These are phyloP conservation scores for Perdix hodgsoniae DNA, from an alignment of 2,797 vertebrate species.

Conservation along the genomic window DNA sequence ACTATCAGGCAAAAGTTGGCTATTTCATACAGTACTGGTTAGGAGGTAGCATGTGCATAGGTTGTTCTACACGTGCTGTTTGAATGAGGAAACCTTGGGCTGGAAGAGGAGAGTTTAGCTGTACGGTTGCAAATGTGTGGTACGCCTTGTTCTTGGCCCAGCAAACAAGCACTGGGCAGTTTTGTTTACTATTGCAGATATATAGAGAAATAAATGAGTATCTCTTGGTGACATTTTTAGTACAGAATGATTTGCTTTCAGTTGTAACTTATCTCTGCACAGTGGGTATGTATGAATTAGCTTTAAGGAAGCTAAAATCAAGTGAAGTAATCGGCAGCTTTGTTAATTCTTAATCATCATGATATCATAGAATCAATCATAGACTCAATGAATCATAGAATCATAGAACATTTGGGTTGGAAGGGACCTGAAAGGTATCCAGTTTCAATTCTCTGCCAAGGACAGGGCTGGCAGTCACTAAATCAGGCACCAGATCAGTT, in stretches of 20 bases:
- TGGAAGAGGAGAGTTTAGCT: background rate
- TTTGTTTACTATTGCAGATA: background rate
- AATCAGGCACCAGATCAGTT: no score
- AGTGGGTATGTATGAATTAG: fast-evolving
- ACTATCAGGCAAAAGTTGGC: background rate
- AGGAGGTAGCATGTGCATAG: background rate
- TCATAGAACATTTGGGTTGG: no score
- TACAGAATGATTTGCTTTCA: background rate
- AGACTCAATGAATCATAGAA: no score
- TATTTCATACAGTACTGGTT: fast-evolving
- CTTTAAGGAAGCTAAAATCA: background rate
- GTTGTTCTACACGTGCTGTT: background rate
- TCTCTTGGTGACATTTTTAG: background rate
- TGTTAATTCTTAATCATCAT: background rate
- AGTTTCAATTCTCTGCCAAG: no score
- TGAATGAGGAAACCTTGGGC: background rate
- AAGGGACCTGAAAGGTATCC: no score
- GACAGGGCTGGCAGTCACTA: no score
- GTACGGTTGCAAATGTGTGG: background rate
- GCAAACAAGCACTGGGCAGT: background rate
- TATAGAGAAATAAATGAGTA: background rate
- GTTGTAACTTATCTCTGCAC: background rate
- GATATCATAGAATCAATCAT: no score
- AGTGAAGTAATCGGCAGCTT: background rate
- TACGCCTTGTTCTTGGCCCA: background rate